These are phyloP conservation scores for Pocillopora meandrina DNA, from an alignment of 92 coral and sea anemone genomes.

Conservation along the genomic window DNA sequence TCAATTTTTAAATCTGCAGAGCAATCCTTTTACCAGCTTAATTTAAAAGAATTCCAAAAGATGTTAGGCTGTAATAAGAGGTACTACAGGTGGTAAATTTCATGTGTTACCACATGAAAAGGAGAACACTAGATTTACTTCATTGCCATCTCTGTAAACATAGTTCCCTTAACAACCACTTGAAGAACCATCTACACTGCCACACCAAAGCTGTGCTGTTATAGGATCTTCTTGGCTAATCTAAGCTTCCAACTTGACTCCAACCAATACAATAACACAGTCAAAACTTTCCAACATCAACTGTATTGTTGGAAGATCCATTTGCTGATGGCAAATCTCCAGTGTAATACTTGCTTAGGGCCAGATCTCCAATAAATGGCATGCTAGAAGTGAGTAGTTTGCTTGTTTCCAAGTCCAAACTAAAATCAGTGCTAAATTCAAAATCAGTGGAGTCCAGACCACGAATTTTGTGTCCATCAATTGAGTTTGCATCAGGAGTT, in stretches of 20 bases:
- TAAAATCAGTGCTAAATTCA: conserved; percentile 58
- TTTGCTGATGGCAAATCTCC: conserved; percentile 55
- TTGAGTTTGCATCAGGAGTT: conserved; percentile 22
- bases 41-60: no score
- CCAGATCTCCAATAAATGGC: conserved; percentile 88
- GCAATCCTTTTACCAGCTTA: no score
- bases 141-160: background rate
- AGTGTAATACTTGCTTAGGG: conserved; percentile 68
- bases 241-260: background rate
- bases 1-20: no score
- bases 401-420: conserved; percentile 73
- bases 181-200: no score
- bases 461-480: conserved; percentile 31
- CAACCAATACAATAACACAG: background rate
- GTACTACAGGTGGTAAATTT: no score
- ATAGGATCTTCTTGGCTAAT: no score
- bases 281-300: conserved; percentile 36
- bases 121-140: background rate
- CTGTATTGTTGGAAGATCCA: conserved; percentile 38
- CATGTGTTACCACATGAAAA: no score
- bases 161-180: no score
- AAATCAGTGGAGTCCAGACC: conserved; percentile 27
- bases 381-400: conserved; percentile 80
- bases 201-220: no score
- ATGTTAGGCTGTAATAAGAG: no score